A percentile compares a stretch with the other conserved stretches of the same genome.
phyloP scores from a whole-genome alignment of 2,113 vertebrate genomes.

The Pontoporia blainvillei region DNA sequence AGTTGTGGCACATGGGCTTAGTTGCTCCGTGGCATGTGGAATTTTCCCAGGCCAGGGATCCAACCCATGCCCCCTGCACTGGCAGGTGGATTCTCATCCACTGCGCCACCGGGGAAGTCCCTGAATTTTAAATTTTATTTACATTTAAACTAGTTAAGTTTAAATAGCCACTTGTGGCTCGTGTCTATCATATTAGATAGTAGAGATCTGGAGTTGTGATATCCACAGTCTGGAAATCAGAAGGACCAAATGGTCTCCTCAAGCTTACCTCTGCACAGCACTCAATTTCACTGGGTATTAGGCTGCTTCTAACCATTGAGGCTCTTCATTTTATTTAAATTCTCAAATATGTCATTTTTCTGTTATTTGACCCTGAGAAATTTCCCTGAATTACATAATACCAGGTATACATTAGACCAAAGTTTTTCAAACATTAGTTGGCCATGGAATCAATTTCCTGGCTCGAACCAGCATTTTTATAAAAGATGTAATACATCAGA shows the following conservation, averaged over 20 bases:
- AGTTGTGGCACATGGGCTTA: no score
- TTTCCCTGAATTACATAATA: neutral
- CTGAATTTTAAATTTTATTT: neutral
- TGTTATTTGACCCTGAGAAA: slow-evolving; percentile 5
- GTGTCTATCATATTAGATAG: neutral
- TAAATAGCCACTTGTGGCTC: neutral
- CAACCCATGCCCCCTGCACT: no score
- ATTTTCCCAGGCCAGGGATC: no score
- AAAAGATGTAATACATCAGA: neutral
- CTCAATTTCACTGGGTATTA: neutral
- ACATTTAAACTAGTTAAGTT: neutral
- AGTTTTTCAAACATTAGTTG: neutral
- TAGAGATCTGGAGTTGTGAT: neutral
- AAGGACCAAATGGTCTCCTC: neutral
- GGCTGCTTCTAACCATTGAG: neutral
- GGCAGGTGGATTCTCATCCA: no score
- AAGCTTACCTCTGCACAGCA: neutral
- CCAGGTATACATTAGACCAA: neutral
- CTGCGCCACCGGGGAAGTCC: no score
- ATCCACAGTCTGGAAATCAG: neutral
- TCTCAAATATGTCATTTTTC: neutral
- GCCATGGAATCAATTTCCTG: neutral
- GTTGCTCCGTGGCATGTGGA: no score
- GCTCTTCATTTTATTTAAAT: neutral
- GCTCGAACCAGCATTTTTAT: neutral